These are phyloP conservation scores for Tachina grossa DNA, from an alignment of 2,888 invertebrate genomes.

Conservation along the genomic window DNA sequence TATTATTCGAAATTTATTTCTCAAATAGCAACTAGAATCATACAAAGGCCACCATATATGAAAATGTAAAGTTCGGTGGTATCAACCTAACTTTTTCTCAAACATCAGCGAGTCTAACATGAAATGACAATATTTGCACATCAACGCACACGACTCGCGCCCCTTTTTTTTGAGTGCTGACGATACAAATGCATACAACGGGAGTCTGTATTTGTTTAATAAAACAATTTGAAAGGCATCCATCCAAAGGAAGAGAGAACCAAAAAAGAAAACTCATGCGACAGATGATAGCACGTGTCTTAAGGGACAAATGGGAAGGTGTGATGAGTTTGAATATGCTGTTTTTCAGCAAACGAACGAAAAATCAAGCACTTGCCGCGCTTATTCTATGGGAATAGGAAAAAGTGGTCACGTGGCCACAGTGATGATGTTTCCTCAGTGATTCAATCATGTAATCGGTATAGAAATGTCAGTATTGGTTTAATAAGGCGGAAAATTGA, in stretches of 20 bases:
- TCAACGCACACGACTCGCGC: conserved; percentile 73
- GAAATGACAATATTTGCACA: conserved; percentile 77
- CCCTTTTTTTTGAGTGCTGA: conserved; percentile 39
- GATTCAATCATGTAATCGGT: conserved; percentile 71
- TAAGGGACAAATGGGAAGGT: conserved; percentile 39
- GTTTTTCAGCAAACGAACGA: conserved; percentile 2
- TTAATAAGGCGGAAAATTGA: conserved; percentile 82
- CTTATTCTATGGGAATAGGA: conserved; percentile 19
- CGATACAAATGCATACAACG: conserved; percentile 11
- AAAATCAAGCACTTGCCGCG: conserved; percentile 46
- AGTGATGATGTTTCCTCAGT: conserved; percentile 61
- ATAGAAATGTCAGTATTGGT: conserved; percentile 70
- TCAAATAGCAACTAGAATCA: conserved; percentile 28
- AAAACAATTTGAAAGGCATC: conserved; percentile 49
- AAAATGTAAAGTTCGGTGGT: conserved; percentile 10
- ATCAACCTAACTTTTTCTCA: conserved; percentile 61
- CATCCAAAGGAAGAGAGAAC: conserved; percentile 39
- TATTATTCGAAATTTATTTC: conserved; percentile 77
- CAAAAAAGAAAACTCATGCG: conserved; percentile 31
- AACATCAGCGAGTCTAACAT: conserved; percentile 74
- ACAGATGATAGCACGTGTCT: conserved; percentile 62
- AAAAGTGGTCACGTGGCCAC: conserved; percentile 68
- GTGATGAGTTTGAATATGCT: conserved; percentile 49
- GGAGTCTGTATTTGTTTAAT: conserved; percentile 64
- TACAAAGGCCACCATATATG: background rate